Percentiles rank a stretch among this genome's conserved stretches.
Conservation (phyloP, 2,888 invertebrate genomes). For the Zonitis immaculata region DNA sequence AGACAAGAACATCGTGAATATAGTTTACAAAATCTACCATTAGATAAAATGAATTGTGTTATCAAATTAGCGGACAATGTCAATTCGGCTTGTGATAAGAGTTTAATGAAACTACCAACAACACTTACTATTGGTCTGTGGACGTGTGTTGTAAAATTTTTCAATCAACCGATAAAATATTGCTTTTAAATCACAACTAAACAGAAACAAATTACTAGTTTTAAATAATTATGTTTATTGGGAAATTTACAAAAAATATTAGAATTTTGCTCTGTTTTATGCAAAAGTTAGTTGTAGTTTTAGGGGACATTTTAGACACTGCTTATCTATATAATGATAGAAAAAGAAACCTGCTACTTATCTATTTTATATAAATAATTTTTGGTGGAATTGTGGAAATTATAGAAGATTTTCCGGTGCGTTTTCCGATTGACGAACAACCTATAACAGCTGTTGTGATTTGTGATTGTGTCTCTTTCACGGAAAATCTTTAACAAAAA, state of each 20-base stretch:
- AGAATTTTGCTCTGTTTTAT: constrained; percentile 24
- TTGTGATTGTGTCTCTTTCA: constrained; percentile 44
- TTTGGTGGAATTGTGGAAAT: background rate
- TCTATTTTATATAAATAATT: background rate
- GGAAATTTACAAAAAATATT: constrained; percentile 11
- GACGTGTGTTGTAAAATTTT: constrained; percentile 26
- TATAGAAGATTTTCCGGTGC: background rate
- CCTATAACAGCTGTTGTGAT: constrained; percentile 3
- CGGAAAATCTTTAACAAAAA: constrained; percentile 14
- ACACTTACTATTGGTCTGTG: constrained; percentile 21
- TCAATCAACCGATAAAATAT: background rate
- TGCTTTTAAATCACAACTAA: no score
- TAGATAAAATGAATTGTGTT: constrained; percentile 79
- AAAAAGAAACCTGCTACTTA: constrained; percentile 2
- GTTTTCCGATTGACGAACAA: background rate
- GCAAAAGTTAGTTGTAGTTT: background rate
- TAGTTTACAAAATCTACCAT: constrained; percentile 73
- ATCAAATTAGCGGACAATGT: constrained; percentile 51
- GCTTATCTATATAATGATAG: constrained; percentile 17
- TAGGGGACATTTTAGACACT: constrained; percentile 11
- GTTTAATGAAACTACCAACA: background rate
- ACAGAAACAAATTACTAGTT: no score
- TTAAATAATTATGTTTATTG: constrained; percentile 15
- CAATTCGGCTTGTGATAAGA: constrained; percentile 1
- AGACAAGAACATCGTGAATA: constrained; percentile 75